Evolutionary conservation across 2,888 invertebrate species (phyloP), one percentile per base, ranked within the genome.

Genomic region (Phrixothrix hirtus): DNA sequence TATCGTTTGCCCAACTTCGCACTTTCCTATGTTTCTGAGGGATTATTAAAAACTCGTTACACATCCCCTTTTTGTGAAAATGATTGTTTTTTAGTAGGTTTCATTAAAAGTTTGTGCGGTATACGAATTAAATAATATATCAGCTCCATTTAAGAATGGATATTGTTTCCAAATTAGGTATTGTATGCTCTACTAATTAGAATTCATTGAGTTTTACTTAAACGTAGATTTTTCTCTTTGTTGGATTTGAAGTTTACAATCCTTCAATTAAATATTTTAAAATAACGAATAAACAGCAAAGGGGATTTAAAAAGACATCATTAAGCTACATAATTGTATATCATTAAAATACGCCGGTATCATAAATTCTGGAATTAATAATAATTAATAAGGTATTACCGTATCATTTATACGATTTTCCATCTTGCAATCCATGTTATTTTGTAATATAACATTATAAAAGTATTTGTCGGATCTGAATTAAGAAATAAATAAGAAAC

Each of bases 21-120:
- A 39, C 51, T 51, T 45, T 41, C 16, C 55, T 42, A 38, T 47
- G 54, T 58, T 55, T 52, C 37, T 42, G 44, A 36, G 44, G 31
- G 44, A 41, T 56, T 53, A 58, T 58, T 58, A 56, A 58, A 58
- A 58, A 56, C 50, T 53, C 55, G 54, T 58, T 58, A 58, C 34
- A 44, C 42, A 25, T 39, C 46, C 47, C 34, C 44, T 55, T 15
- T 50, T 57, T 26, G 29, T 13, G 31, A 4, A 37, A 49, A 43
- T 31, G 43, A 43, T 43, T 35, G 30, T 30, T 55, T 52, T 50
- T 45, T 30, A 34, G 30, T 30, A 38, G 30, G 21, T 42, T 55
- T 52, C 58, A 58, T 55, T 58, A 52, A 58, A 58, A 58, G 52
- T 50, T 54, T 48, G 38, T 35, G 15, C 25, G 15, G 47, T 25